These are phyloP conservation scores for Hoplostethus atlanticus DNA, from an alignment of 2,797 vertebrate species.

Conservation along the genomic window DNA sequence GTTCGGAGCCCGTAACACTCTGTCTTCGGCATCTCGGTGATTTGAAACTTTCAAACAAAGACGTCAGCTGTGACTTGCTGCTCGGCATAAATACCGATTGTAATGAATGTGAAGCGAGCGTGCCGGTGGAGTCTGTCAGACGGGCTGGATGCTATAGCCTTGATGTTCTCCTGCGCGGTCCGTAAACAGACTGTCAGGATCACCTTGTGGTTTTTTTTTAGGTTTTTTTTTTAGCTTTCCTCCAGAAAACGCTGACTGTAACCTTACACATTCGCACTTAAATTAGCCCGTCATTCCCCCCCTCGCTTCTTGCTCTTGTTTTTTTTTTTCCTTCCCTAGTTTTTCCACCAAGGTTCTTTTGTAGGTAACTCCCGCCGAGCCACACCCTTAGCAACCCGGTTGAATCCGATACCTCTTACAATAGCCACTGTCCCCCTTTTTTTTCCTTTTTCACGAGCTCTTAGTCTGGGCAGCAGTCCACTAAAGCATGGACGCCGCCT, in stretches of 20 bases:
- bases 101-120: constrained; percentile 62
- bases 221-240: constrained; percentile 31
- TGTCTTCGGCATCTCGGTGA: constrained; percentile 26
- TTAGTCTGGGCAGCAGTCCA: constrained; percentile 40
- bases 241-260: constrained; percentile 52
- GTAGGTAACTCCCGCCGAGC: constrained; percentile 1
- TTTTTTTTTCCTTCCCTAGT: background rate
- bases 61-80: constrained; percentile 58
- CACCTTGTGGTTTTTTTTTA: constrained; percentile 42
- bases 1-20: constrained; percentile 24
- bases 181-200: constrained; percentile 60
- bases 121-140: constrained; percentile 22
- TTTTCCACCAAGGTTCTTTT: constrained; percentile 21
- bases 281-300: constrained; percentile 32
- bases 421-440: constrained; percentile 6
- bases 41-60: constrained; percentile 61
- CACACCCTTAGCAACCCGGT: constrained; percentile 40
- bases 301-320: constrained; percentile 7
- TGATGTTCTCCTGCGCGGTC: constrained; percentile 27
- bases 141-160: constrained; percentile 29
- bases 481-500: constrained; percentile 62
- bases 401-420: constrained; percentile 31
- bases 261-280: constrained; percentile 39
- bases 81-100: constrained; percentile 35
- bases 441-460: constrained; percentile 48